Evolutionary conservation across 1,140 invertebrate genomes (phyloP).

Genomic region (Leptopilina clavipes): DNA sequence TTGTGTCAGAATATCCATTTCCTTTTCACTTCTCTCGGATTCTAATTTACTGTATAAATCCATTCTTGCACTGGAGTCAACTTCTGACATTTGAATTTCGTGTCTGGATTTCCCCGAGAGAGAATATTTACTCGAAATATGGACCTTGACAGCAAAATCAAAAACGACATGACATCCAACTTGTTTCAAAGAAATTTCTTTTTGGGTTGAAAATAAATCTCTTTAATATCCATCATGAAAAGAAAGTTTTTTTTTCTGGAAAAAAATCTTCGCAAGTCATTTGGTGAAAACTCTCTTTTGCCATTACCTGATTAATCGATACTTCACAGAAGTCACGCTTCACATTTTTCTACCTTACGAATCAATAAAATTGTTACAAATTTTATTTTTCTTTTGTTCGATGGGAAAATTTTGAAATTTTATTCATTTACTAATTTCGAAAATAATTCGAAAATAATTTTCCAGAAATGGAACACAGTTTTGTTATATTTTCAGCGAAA

Average conservation of each 20-base stretch:
- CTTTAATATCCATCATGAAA: background rate
- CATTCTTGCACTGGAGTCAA: conserved; percentile 11
- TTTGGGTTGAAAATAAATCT: background rate
- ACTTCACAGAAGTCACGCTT: conserved; percentile 14
- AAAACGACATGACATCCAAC: background rate
- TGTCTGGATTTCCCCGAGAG: conserved; percentile 8
- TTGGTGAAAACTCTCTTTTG: background rate
- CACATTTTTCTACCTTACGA: background rate
- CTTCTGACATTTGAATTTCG: conserved; percentile 29
- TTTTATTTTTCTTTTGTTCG: background rate
- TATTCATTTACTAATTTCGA: too few relatives aligned
- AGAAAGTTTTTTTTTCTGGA: background rate
- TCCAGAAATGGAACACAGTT: background rate
- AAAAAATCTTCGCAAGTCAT: conserved; percentile 7
- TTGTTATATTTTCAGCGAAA: too few relatives aligned
- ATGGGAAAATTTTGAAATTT: background rate
- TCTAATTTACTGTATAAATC: conserved; percentile 32
- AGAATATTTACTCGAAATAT: conserved; percentile 13
- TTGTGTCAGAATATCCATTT: conserved; percentile 25
- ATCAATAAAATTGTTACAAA: background rate
- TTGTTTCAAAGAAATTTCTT: background rate
- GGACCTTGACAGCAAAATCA: background rate
- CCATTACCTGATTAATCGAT: background rate
- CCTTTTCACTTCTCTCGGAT: conserved; percentile 12
- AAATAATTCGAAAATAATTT: too few relatives aligned